phyloP scores from a whole-genome alignment of 2,797 vertebrate species.

The Molothrus ater region DNA sequence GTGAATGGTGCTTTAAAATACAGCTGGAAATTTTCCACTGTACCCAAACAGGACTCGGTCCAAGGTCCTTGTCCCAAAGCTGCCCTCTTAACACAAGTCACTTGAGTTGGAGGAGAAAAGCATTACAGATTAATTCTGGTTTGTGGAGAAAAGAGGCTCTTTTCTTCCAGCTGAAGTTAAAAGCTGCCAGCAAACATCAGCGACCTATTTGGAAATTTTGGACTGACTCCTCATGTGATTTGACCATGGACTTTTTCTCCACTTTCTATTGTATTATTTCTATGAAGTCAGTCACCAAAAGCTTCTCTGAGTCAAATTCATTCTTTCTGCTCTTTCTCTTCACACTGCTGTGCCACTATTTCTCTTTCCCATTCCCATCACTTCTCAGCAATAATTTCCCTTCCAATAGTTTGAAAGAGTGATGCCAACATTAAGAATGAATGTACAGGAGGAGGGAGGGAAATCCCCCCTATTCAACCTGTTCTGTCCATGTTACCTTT shows the following conservation, averaged over 20 bases:
- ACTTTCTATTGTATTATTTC: not conserved
- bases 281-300: constrained; percentile 17
- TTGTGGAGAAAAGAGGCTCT: constrained; percentile 16
- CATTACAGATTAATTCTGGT: constrained; percentile 47
- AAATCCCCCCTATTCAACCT: not conserved
- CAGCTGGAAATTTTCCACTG: constrained; percentile 58
- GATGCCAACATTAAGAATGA: not conserved
- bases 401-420: not conserved
- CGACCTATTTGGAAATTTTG: constrained; percentile 37
- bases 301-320: not conserved
- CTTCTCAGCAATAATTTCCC: not conserved
- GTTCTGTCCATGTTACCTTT: not conserved
- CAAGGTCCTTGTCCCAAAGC: constrained; percentile 41
- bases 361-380: not conserved
- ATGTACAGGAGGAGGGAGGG: not conserved
- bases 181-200: constrained; percentile 49
- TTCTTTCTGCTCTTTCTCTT: not conserved
- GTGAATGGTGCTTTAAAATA: constrained; percentile 56
- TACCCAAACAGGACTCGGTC: constrained; percentile 41
- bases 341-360: not conserved
- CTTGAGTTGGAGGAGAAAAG: constrained; percentile 44
- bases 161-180: constrained; percentile 44
- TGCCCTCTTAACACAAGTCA: constrained; percentile 46
- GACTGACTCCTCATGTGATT: constrained; percentile 24
- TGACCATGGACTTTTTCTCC: not conserved